Base-by-base conservation (phyloP, 64 coral and sea anemone genomes). In the Pachyseris speciosa region DNA sequence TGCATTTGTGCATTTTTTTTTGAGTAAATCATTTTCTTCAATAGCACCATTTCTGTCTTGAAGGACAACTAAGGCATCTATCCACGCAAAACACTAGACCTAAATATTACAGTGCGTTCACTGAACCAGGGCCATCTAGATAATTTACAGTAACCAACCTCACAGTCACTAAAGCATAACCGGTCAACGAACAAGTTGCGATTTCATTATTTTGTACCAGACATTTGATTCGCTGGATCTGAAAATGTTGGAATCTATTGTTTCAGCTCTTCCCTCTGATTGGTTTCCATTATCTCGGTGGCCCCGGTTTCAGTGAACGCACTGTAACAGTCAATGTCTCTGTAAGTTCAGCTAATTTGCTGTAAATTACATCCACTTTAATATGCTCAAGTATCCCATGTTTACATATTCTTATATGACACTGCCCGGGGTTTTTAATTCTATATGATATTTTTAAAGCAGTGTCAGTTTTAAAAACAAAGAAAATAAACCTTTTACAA, bases 321-420 rank as follows among this genome's bases (percentile, higher is more conserved):
- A n/a, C n/a, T n/a, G n/a, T n/a, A n/a, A n/a, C n/a, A n/a, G 58
- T 63, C 26, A 63, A 25, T 63, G 58, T 63, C 26, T 63, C 58
- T 63, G 58, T 2, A 63, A 63, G 20, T 63, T 26, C 20, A 25
- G 58, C 58, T 63, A 63, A 63, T 63, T 63, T 63, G 58, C 58
- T 63, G 58, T 63, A 63, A 22, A 63, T 63, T 63, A 63, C 58
- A 63, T 63, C 58, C 22, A 63, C 58, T 63, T 63, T 63, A 63
- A 63, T n/a, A 63, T 63, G 20, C 58, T 63, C 26, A 63, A 63
- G 58, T 3, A 63, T n/a, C 58, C 58, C 58, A 63, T 63, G 58
- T 63, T 63, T 63, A 63, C 58, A 25, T 63, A 63, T 63, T 63
- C 58, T 63, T 63, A 63, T n/a, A 63, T 63, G 58, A 63, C 58